Evolutionary conservation across 2,113 vertebrate genomes (phyloP), one percentile per base, ranked within the genome.

Genomic region (Hassar affinis): DNA sequence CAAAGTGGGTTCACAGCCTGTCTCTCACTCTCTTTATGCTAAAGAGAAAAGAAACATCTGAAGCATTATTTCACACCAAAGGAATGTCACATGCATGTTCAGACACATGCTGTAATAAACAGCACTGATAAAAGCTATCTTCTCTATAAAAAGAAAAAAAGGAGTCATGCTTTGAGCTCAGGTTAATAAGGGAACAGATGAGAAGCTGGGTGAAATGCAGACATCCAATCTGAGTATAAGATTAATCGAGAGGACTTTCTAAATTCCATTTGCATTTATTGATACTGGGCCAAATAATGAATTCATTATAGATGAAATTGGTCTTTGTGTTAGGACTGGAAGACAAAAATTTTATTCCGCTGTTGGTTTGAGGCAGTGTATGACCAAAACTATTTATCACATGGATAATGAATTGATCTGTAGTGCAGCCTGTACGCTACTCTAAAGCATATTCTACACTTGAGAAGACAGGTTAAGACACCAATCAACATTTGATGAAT

Each of bases 41-140:
- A 45, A 51, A 86, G 87, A 10, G 82, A 87, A 93, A 93, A 87
- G 92, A 93, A 51, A 66, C 35, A 74, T 69, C n/a, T 0, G n/a
- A 51, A 18, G 45, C n/a, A 49, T 66, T 85, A 78, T 87, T 90
- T 88, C 71, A 84, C 68, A 85, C 33, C 79, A 89, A 88, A 92
- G 87, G 83, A 90, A 84, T 84, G 86, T 81, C 78, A 81, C 81
- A 57, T 85, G 88, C 84, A 80, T 87, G 91, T 38, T 79, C 54
- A 90, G 91, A 90, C 87, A 86, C n/a, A 85, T 82, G 86, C 77
- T 68, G 59, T 62, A 83, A 84, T 83, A 68, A 85, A 78, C 22
- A 51, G 79, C 59, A 62, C n/a, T 47, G 56, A 20, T 56, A 69
- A 79, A 64, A n/a, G 49, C 52, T 80, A 78, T 66, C 49, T 25